Base-by-base conservation (phyloP, 2,888 invertebrate genomes). In the Cheiracanthium punctorium region DNA sequence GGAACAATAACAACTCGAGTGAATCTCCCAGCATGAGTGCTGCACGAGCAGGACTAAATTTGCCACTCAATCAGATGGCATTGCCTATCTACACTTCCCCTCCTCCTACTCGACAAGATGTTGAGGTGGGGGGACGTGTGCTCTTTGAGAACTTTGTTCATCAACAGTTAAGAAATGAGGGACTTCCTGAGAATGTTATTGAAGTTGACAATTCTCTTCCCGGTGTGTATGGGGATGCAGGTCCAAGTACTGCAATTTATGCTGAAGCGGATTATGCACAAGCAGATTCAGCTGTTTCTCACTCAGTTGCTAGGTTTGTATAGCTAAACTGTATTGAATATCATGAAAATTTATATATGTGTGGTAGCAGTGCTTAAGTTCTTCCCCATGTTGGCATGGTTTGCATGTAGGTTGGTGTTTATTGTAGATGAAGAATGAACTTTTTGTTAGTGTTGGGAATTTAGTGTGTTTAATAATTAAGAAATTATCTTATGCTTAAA, bases 111-210 rank as follows among this genome's bases (percentile, higher is more conserved):
- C 24, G 43, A 71, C 37, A 41, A 71, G 43, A 71, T 29, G 71
- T 71, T 17, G 28, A 29, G 43, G 41, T 43, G 1, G 43, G 43
- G 10, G 71, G 71, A 14, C 43, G 37, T 1, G 29, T 41, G 52
- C 79, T 71, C 10, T 85, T 80, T 29, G 58, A 85, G 7, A 14
- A 79, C 24, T 85, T 85, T 43, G 41, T 80, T 4, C 69, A 85
- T 29, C 73, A 79, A 28, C 58, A 80, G 24, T 64, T 85, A 30
- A 74, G 41, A 28, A 30, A 74, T n/a, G 41, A 74, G n/a, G 74
- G 74, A n/a, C 1, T 84, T 0, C 20, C 48, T n/a, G 48, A 29
- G 32, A 52, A 67, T 20, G 69, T 33, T 28, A 14, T 79, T 2
- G 69, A 70, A 72, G 41, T 69, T 33, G 1, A 32, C 10, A 58